Base-by-base conservation (phyloP, 2,113 vertebrate genomes). In the Rhinopomastus cyanomelas region DNA sequence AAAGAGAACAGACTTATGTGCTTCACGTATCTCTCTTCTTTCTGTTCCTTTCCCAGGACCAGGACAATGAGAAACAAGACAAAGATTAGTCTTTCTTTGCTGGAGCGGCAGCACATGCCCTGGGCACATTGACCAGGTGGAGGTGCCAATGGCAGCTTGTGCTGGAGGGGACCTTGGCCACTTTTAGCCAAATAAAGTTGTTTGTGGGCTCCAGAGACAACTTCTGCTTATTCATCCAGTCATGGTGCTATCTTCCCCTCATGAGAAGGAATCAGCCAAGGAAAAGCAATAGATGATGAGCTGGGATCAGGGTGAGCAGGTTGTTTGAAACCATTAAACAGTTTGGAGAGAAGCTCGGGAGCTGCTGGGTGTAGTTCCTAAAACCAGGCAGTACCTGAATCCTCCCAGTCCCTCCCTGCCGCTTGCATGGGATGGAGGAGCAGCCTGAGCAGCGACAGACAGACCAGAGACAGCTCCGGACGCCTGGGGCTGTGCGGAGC, bases 31-130 rank as follows among this genome's bases (percentile, higher is more conserved):
- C 18, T n/a, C n/a, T 72, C 64, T 78, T 66, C 19, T 46, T 77
- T 79, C 51, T 34, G 12, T 76, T 39, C 51, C 55, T 64, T 46
- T 11, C 9, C 15, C 80, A 95, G 95, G 93, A 44, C 30, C 62
- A 96, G 69, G 85, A 64, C 2, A 77, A 85, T 4, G 87, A 85
- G 42, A 65, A 89, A 48, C 93, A 88, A 52, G 93, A 89, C 4
- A 13, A 93, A 36, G 90, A 95, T 51, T 96, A 95, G 34, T 17
- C 15, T 23, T 48, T 12, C 73, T 0, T 0, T 14, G 30, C 36
- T 3, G 29, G 48, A 74, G 25, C 0, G 0, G 49, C 37, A 42
- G 39, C 0, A 0, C 2, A 1, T 0, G 1, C 15, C 51, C 75
- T 16, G 64, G 46, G 18, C 34, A 6, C 2, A 0, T 66, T 0